phyloP scores from a whole-genome alignment of 1,140 invertebrate genomes.

The Colletes gigas region DNA sequence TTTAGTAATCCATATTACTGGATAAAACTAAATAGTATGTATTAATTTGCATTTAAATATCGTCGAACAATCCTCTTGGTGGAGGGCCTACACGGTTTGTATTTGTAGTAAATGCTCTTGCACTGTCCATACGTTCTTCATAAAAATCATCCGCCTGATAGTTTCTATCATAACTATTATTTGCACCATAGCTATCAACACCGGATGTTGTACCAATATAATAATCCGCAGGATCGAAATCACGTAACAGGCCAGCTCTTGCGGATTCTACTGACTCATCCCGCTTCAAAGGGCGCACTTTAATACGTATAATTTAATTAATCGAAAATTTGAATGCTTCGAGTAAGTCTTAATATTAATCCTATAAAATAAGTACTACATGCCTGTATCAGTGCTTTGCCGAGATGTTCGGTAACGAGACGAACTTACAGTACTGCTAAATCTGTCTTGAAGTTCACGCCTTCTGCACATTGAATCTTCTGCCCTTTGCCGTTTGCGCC shows the following conservation, averaged over 20 bases:
- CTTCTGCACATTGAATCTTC: constrained; percentile 89
- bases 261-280: constrained; percentile 84
- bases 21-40: constrained; percentile 12
- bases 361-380: constrained; percentile 1
- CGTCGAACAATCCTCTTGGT: constrained; percentile 91
- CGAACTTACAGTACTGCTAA: constrained; percentile 79
- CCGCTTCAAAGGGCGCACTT: constrained; percentile 79
- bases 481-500: constrained; percentile 89
- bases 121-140: constrained; percentile 72
- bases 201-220: constrained; percentile 81
- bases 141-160: constrained; percentile 73
- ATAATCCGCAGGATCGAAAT: constrained; percentile 85
- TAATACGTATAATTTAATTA: constrained; percentile 14
- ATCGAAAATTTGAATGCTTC: not conserved
- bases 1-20: constrained; percentile 32
- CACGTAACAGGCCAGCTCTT: constrained; percentile 83
- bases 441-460: constrained; percentile 87
- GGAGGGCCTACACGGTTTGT: constrained; percentile 83
- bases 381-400: constrained; percentile 82
- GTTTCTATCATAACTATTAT: constrained; percentile 77
- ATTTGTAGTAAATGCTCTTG: constrained; percentile 67
- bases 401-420: constrained; percentile 81
- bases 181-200: constrained; percentile 79
- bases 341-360: not conserved
- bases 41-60: constrained; percentile 83